A percentile compares a stretch with the other conserved stretches of the same genome.
phyloP scores from a whole-genome alignment of 2,113 vertebrate species.

The Centropus unirufus region DNA sequence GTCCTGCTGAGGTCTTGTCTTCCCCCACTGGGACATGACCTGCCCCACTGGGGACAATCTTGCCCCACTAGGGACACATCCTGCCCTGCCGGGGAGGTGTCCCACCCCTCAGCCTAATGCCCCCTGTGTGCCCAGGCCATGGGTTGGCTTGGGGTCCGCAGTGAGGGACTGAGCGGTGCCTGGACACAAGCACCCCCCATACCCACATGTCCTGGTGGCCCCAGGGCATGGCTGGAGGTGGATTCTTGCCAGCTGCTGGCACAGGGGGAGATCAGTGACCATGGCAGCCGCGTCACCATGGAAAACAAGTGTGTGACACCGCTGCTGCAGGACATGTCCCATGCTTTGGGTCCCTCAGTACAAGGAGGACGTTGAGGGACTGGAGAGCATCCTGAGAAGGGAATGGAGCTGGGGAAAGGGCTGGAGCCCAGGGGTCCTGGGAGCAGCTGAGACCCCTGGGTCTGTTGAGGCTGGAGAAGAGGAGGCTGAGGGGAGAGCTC shows the following conservation, averaged over 20 bases:
- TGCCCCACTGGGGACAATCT: neutral
- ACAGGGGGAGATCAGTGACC: too few species aligned
- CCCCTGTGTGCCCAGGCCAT: neutral
- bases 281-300: rapidly evolving
- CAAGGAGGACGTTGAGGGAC: too few species aligned
- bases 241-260: neutral
- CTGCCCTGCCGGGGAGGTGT: neutral
- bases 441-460: too few species aligned
- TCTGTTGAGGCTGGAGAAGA: too few species aligned
- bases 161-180: rapidly evolving
- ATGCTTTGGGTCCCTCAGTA: too few species aligned
- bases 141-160: neutral
- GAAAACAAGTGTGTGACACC: rapidly evolving
- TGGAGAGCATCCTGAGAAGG: too few species aligned
- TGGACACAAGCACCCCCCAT: neutral
- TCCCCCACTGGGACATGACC: neutral
- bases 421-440: too few species aligned
- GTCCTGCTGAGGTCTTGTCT: neutral
- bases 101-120: neutral
- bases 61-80: neutral
- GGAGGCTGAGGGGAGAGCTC: too few species aligned
- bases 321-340: neutral
- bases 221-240: neutral
- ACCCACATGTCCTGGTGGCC: rapidly evolving
- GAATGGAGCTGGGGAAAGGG: too few species aligned